Evolutionary conservation across 2,113 vertebrate species (phyloP).

Genomic region (Centropristis striata): DNA sequence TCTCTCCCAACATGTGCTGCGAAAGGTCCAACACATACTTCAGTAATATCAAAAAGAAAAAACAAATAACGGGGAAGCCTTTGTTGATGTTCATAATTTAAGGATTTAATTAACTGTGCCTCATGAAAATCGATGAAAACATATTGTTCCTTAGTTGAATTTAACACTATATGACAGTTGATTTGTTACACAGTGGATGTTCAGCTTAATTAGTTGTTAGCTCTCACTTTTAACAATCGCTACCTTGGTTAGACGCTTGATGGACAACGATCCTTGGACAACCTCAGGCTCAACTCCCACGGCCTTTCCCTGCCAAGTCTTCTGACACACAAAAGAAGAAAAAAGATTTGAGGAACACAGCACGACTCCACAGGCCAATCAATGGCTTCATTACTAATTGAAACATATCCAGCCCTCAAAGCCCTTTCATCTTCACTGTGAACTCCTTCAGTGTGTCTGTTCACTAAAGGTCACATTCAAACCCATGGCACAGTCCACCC

Average conservation of each 20-base stretch:
- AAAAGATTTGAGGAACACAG: conserved; percentile 45
- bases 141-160: not conserved
- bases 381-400: conserved; percentile 83
- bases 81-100: not conserved
- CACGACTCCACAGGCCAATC: conserved; percentile 66
- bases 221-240: conserved; percentile 4
- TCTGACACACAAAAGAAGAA: conserved; percentile 49
- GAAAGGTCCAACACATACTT: conserved; percentile 24
- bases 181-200: not conserved
- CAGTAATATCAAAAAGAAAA: not conserved
- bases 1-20: conserved; percentile 86
- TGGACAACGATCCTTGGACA: conserved; percentile 78
- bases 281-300: conserved; percentile 45
- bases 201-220: not conserved
- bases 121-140: not conserved
- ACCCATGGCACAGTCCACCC: conserved; percentile 23
- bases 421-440: conserved; percentile 74
- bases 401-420: conserved; percentile 70
- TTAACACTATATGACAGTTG: not conserved
- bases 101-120: not conserved
- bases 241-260: conserved; percentile 89
- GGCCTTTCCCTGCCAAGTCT: conserved; percentile 50
- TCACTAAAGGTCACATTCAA: conserved; percentile 73
- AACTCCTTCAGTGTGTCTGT: conserved; percentile 65
- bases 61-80: not conserved